These are phyloP conservation scores for Sicus ferrugineus DNA, from an alignment of 2,888 invertebrate species.

Conservation along the genomic window DNA sequence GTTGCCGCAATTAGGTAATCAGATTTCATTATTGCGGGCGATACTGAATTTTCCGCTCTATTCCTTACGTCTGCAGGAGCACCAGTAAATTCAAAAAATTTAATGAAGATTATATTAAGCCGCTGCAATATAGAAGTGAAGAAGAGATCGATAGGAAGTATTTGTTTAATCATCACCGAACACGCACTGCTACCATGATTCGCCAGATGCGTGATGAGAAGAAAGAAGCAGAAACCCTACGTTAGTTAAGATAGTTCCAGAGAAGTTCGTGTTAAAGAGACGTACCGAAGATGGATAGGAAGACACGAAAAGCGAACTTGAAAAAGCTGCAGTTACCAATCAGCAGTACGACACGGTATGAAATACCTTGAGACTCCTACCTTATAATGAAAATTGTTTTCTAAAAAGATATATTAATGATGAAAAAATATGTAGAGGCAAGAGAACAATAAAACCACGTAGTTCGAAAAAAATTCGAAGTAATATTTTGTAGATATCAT, in stretches of 20 bases:
- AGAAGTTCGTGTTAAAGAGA: background rate
- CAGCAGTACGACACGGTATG: slow-evolving; percentile 50
- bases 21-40: background rate
- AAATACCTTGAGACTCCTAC: background rate
- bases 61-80: slow-evolving; percentile 42
- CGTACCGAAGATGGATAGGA: slow-evolving; percentile 50
- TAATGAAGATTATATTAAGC: slow-evolving; percentile 47
- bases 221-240: slow-evolving; percentile 46
- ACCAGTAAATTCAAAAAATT: slow-evolving; percentile 51
- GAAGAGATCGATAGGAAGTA: slow-evolving; percentile 52
- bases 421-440: background rate
- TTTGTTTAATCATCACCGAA: slow-evolving; percentile 50
- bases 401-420: background rate
- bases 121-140: slow-evolving; percentile 42
- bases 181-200: slow-evolving; percentile 49
- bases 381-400: background rate
- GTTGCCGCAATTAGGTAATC: slow-evolving; percentile 47
- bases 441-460: background rate
- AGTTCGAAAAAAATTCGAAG: slow-evolving; percentile 22
- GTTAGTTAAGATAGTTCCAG: slow-evolving; percentile 40
- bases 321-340: slow-evolving; percentile 54
- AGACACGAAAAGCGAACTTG: slow-evolving; percentile 54
- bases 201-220: slow-evolving; percentile 50
- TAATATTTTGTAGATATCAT: background rate
- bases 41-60: background rate